phyloP scores from a whole-genome alignment of 2,113 vertebrate species.

The Dipodomys merriami region DNA sequence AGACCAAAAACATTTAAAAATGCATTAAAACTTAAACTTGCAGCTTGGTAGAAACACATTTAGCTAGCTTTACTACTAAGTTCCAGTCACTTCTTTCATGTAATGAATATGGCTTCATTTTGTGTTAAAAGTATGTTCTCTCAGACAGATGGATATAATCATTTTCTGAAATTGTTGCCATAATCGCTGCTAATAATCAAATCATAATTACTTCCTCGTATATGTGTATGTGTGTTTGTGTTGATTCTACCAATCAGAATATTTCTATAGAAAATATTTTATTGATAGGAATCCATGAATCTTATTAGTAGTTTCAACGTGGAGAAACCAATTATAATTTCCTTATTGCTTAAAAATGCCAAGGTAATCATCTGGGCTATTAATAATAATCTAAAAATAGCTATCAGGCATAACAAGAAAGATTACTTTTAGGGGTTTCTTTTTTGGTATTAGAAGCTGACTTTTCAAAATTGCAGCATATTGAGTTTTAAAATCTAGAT shows the following conservation, averaged over 20 bases:
- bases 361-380: constrained; percentile 47
- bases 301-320: constrained; percentile 52
- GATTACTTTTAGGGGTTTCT: background rate
- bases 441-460: background rate
- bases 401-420: background rate
- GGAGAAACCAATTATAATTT: constrained; percentile 37
- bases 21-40: constrained; percentile 75
- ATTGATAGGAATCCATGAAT: constrained; percentile 60
- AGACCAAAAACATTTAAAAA: constrained; percentile 80
- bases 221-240: constrained; percentile 58
- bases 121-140: constrained; percentile 66
- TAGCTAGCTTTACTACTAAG: constrained; percentile 62
- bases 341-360: constrained; percentile 53
- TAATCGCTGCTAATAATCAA: constrained; percentile 69
- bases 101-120: constrained; percentile 74
- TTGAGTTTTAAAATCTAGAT: constrained; percentile 34
- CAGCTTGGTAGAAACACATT: constrained; percentile 64
- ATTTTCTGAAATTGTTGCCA: constrained; percentile 72
- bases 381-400: constrained; percentile 27
- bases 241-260: constrained; percentile 65
- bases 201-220: constrained; percentile 64
- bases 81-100: constrained; percentile 65
- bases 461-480: background rate
- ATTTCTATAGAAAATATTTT: constrained; percentile 60
- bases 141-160: constrained; percentile 69